These are phyloP conservation scores for Cheilosia urbana DNA, from an alignment of 2,888 invertebrate genomes.

Conservation along the genomic window DNA sequence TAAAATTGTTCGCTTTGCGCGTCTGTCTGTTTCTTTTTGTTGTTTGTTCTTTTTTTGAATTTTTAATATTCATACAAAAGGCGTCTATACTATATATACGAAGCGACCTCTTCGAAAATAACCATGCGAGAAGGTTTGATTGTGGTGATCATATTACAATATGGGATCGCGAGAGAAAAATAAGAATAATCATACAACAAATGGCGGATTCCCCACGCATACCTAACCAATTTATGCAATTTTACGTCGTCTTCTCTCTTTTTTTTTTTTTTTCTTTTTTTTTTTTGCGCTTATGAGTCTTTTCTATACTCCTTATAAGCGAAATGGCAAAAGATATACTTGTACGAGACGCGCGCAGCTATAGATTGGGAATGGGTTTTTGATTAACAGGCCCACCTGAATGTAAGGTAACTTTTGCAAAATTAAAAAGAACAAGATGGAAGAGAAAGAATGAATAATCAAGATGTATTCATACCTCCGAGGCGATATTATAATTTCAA, in stretches of 20 bases:
- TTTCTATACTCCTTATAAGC: constrained; percentile 46
- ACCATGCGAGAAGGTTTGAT: constrained; percentile 19
- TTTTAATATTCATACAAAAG: constrained; percentile 75
- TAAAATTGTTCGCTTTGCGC: constrained; percentile 72
- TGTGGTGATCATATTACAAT: constrained; percentile 70
- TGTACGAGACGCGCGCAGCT: constrained; percentile 31
- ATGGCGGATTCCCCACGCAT: constrained; percentile 72
- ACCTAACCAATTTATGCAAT: constrained; percentile 72
- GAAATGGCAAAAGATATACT: constrained; percentile 15
- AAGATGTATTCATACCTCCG: constrained; percentile 58
- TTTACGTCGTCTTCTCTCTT: constrained; percentile 1
- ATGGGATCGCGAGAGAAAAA: constrained; percentile 49
- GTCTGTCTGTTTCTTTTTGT: constrained; percentile 60
- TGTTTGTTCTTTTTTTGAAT: constrained; percentile 49
- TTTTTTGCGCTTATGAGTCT: neutral
- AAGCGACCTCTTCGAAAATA: constrained; percentile 35
- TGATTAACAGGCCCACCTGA: constrained; percentile 73
- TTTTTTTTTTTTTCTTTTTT: constrained; percentile 1
- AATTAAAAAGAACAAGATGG: constrained; percentile 17
- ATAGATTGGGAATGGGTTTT: constrained; percentile 58
- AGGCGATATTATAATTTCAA: constrained; percentile 66
- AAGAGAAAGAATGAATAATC: constrained; percentile 59
- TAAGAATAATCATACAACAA: constrained; percentile 63
- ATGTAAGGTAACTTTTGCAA: constrained; percentile 46
- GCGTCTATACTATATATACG: constrained; percentile 18